Conservation (phyloP, 1,140 invertebrate species). For the Drosophila suzukii region DNA sequence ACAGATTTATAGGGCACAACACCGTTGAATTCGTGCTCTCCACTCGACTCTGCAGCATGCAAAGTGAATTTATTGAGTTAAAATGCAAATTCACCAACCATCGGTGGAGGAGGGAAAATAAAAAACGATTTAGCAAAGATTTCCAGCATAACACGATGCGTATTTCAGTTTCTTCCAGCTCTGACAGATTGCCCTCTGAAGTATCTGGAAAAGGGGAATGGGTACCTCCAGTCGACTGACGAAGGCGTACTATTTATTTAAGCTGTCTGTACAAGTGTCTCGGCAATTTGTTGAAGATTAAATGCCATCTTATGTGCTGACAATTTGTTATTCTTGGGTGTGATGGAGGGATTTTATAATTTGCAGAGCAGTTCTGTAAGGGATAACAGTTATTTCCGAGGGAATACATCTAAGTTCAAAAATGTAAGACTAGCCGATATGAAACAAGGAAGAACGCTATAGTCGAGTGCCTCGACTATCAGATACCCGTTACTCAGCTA, state of each 20-base stretch:
- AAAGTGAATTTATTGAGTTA: slow-evolving; percentile 84
- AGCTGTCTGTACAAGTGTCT: slow-evolving; percentile 78
- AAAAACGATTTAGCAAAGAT: slow-evolving; percentile 72
- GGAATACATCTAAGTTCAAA: no score
- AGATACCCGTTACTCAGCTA: no score
- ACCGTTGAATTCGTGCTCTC: slow-evolving; percentile 38
- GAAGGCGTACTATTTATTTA: slow-evolving; percentile 72
- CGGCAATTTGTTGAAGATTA: slow-evolving; percentile 80
- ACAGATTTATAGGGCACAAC: slow-evolving; percentile 79
- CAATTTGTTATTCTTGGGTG: slow-evolving; percentile 72
- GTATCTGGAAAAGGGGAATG: slow-evolving; percentile 1
- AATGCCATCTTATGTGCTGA: slow-evolving; percentile 79
- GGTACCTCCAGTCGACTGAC: slow-evolving; percentile 4
- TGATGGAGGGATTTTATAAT: slow-evolving; percentile 5
- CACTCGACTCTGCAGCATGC: slow-evolving; percentile 57
- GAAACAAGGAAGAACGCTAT: no score
- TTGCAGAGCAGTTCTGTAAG: background rate
- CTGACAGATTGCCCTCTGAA: slow-evolving; percentile 71
- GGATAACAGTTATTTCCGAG: no score
- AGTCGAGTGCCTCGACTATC: no score
- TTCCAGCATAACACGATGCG: slow-evolving; percentile 69
- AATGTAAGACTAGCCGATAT: no score
- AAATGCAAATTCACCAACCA: slow-evolving; percentile 76
- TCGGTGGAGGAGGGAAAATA: slow-evolving; percentile 18
- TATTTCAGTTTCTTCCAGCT: slow-evolving; percentile 40